Evolutionary conservation across 2,888 invertebrate genomes (phyloP).

Genomic region (Drosophila colorata): DNA sequence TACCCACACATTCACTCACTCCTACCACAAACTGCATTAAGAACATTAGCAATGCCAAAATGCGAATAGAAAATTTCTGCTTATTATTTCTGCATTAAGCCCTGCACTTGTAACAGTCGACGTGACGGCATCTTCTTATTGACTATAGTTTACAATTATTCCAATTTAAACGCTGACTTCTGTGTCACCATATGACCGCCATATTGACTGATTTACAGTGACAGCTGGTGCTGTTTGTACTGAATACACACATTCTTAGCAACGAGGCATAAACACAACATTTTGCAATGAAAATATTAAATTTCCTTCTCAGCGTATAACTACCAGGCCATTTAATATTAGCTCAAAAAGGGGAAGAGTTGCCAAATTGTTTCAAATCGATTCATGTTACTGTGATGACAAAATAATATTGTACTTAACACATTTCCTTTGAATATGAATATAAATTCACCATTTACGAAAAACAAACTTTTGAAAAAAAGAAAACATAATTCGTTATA

Average conservation of each 20-base stretch:
- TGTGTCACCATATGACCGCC: conserved; percentile 16
- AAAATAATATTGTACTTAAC: too few species aligned
- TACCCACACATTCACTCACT: background rate
- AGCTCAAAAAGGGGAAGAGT: too few species aligned
- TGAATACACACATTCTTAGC: background rate
- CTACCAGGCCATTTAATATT: too few species aligned
- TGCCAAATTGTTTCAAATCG: too few species aligned
- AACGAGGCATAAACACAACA: conserved; percentile 32
- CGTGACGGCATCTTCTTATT: conserved; percentile 44
- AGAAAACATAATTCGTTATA: too few species aligned
- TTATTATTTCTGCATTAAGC: conserved; percentile 61
- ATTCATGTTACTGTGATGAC: too few species aligned
- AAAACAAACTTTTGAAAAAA: too few species aligned
- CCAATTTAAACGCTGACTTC: conserved; percentile 6
- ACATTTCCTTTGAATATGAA: too few species aligned
- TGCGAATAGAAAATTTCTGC: conserved; percentile 50
- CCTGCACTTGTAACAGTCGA: conserved; percentile 37
- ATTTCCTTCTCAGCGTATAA: too few species aligned
- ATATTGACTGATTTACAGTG: conserved; percentile 51
- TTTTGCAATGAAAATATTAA: conserved; percentile 45
- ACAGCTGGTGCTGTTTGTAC: conserved; percentile 16
- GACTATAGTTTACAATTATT: conserved; percentile 11
- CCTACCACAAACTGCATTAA: conserved; percentile 37
- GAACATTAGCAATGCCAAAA: conserved; percentile 16
- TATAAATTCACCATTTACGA: too few species aligned